phyloP scores from a whole-genome alignment of 1,140 invertebrate genomes.

The Radopholus similis region DNA sequence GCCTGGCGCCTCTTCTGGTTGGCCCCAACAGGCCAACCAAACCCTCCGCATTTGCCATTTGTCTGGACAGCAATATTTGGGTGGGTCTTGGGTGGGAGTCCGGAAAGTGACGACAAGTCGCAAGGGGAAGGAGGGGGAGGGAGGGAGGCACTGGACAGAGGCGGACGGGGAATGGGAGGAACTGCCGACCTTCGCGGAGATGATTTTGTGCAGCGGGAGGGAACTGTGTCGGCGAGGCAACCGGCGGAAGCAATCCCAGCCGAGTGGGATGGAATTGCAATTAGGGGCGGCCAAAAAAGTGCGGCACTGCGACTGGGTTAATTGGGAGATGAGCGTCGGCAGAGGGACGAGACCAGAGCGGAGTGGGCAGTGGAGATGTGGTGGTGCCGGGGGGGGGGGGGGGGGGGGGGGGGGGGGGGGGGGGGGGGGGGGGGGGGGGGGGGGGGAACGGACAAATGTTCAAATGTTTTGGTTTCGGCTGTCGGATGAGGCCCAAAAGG shows the following conservation, averaged over 20 bases:
- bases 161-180: not conserved
- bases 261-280: constrained; percentile 3
- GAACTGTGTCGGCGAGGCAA: not conserved
- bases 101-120: too few species aligned
- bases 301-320: not conserved
- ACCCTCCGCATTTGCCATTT: too few species aligned
- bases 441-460: not conserved
- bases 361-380: not conserved
- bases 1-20: too few species aligned
- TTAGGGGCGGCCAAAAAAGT: not conserved
- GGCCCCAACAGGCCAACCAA: too few species aligned
- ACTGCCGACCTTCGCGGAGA: constrained; percentile 1
- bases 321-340: not conserved
- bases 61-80: too few species aligned
- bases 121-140: not conserved
- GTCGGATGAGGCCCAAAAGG: too few species aligned
- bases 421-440: not conserved
- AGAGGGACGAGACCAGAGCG: not conserved
- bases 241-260: too few species aligned
- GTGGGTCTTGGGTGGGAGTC: too few species aligned
- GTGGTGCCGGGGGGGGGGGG: not conserved
- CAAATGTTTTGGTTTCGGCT: too few species aligned
- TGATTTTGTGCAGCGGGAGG: not conserved
- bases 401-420: not conserved
- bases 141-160: not conserved